A percentile compares a stretch with the other conserved stretches of the same genome.
Evolutionary conservation across 1,140 invertebrate species (phyloP).

Genomic region (Thaumetopoea pityocampa): DNA sequence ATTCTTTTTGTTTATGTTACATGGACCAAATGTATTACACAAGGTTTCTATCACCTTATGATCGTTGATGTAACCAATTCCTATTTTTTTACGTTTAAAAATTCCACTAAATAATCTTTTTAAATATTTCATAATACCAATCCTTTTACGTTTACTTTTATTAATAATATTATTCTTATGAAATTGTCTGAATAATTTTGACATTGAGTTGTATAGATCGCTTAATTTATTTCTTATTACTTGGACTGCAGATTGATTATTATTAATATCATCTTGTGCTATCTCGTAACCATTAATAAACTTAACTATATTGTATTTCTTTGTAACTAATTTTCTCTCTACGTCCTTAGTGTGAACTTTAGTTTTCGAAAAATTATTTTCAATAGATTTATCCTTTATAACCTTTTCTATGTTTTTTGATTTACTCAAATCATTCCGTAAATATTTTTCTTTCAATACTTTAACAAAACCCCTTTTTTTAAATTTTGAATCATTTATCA

Average conservation of each 20-base stretch:
- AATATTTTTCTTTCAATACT: not conserved
- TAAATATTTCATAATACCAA: conserved; percentile 28
- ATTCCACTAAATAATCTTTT: conserved; percentile 36
- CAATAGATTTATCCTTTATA: not conserved
- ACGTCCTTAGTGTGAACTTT: not conserved
- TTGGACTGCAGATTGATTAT: conserved; percentile 1
- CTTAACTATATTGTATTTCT: conserved; percentile 5
- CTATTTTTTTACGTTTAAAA: conserved; percentile 23
- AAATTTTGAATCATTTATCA: not conserved
- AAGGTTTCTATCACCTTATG: conserved; percentile 29
- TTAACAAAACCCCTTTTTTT: not conserved
- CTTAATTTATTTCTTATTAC: conserved; percentile 19
- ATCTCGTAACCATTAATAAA: not conserved
- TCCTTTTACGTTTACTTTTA: conserved; percentile 19
- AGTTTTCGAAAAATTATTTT: not conserved
- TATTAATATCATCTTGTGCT: not conserved
- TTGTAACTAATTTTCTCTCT: not conserved
- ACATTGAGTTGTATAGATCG: conserved; percentile 25
- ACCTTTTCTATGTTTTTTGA: not conserved
- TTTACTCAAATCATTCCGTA: too few species aligned
- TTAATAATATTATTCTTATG: conserved; percentile 11
- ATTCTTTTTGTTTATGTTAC: conserved; percentile 26
- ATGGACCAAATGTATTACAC: conserved; percentile 40
- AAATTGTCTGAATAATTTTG: conserved; percentile 19
- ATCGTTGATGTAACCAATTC: conserved; percentile 13